Conservation (phyloP, 1,140 invertebrate genomes). For the Anastatus disparis region DNA sequence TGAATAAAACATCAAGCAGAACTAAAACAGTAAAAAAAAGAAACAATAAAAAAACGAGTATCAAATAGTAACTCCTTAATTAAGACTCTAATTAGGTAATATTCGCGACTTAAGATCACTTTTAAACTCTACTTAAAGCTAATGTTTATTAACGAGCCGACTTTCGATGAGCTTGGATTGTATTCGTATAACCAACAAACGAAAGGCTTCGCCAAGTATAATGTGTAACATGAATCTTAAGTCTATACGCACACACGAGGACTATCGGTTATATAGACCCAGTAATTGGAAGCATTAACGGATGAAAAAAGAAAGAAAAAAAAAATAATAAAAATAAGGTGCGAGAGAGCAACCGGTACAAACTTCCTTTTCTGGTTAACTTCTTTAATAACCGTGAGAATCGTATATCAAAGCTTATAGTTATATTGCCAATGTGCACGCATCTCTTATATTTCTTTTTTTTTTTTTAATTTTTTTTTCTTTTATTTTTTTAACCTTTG, state of each 20-base stretch:
- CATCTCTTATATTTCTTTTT: too few relatives aligned
- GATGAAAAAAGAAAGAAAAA: too few relatives aligned
- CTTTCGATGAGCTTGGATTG: constrained; percentile 2
- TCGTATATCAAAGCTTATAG: neutral
- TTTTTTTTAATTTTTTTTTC: too few relatives aligned
- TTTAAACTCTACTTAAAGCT: neutral
- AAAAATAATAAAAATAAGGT: constrained; percentile 6
- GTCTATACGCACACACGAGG: neutral
- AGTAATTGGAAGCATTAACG: constrained; percentile 9
- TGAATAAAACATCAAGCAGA: too few relatives aligned
- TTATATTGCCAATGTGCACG: neutral
- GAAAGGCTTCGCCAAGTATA: neutral
- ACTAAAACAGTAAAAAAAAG: too few relatives aligned
- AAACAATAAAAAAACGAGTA: too few relatives aligned
- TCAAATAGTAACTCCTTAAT: too few relatives aligned
- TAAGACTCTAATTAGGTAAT: constrained; percentile 10
- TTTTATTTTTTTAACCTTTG: too few relatives aligned
- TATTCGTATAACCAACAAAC: neutral
- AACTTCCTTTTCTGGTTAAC: neutral
- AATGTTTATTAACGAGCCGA: constrained; percentile 2
- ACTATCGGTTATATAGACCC: too few relatives aligned
- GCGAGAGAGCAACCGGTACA: neutral
- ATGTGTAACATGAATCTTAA: constrained; percentile 20
- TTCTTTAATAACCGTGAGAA: constrained; percentile 30
- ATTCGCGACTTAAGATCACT: neutral